Evolutionary conservation across 2,888 invertebrate species (phyloP).

Genomic region (Catocala fraxini): DNA sequence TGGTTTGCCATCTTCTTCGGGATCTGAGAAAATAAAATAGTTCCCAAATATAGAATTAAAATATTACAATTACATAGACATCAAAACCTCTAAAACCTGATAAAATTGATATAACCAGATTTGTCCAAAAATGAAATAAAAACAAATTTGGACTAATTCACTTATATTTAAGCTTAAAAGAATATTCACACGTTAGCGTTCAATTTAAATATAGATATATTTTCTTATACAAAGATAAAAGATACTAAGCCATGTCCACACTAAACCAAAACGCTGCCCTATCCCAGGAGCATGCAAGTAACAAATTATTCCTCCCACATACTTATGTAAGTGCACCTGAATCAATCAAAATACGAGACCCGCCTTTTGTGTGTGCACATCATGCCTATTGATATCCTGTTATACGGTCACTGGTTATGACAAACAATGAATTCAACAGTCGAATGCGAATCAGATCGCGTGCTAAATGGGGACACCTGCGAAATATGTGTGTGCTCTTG

Average conservation of each 20-base stretch:
- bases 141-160: too few species aligned
- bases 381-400: slow-evolving; percentile 71
- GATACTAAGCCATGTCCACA: slow-evolving; percentile 55
- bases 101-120: too few species aligned
- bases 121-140: too few species aligned
- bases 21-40: too few species aligned
- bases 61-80: too few species aligned
- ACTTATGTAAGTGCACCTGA: slow-evolving; percentile 83
- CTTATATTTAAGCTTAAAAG: too few species aligned
- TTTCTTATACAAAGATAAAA: not conserved
- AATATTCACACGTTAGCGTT: too few species aligned
- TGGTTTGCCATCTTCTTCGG: too few species aligned
- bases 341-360: slow-evolving; percentile 82
- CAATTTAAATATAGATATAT: too few species aligned
- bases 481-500: slow-evolving; percentile 9
- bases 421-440: slow-evolving; percentile 53
- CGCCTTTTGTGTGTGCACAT: slow-evolving; percentile 76
- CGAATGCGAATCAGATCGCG: slow-evolving; percentile 39
- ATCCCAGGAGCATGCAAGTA: slow-evolving; percentile 73
- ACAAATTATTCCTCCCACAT: slow-evolving; percentile 87
- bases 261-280: slow-evolving; percentile 47
- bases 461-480: slow-evolving; percentile 16
- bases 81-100: too few species aligned
- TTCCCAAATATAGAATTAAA: too few species aligned
- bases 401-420: slow-evolving; percentile 67